Evolutionary conservation across 2,888 invertebrate genomes (phyloP).

Genomic region (Conchocele bisecta): DNA sequence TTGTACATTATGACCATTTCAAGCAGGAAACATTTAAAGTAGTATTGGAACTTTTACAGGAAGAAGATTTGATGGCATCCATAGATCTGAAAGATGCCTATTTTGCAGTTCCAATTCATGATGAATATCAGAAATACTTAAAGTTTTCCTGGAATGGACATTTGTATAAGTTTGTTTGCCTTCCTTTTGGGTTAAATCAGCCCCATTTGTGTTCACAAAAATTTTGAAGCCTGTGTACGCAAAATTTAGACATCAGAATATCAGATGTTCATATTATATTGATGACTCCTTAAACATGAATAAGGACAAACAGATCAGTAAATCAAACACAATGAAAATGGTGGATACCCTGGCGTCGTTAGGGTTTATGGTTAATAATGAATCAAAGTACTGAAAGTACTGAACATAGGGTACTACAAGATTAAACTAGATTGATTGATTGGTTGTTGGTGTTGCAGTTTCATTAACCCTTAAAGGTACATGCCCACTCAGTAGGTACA

Average conservation of each 20-base stretch:
- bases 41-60: slow-evolving; percentile 11
- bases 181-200: slow-evolving; percentile 31
- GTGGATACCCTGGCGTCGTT: slow-evolving; percentile 20
- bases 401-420: too few relatives aligned
- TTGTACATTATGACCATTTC: slow-evolving; percentile 7
- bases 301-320: slow-evolving; percentile 2
- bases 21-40: slow-evolving; percentile 9
- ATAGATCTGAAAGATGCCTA: slow-evolving; percentile 32
- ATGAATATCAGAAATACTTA: slow-evolving; percentile 12
- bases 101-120: slow-evolving; percentile 20
- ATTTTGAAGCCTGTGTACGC: slow-evolving; percentile 44
- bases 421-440: too few relatives aligned
- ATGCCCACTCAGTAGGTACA: too few relatives aligned
- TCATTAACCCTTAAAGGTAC: too few relatives aligned
- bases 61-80: slow-evolving; percentile 29
- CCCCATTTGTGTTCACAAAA: slow-evolving; percentile 46
- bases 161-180: slow-evolving; percentile 21
- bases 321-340: slow-evolving; percentile 14
- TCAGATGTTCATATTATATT: slow-evolving; percentile 43
- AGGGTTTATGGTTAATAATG: slow-evolving; percentile 31
- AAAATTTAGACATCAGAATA: slow-evolving; percentile 20
- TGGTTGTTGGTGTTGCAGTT: too few relatives aligned
- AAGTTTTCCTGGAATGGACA: slow-evolving; percentile 16
- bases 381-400: too few relatives aligned
- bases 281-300: slow-evolving; percentile 48